Evolutionary conservation across 64 coral and sea anemone genomes (phyloP), one percentile per base, ranked within the genome.

Genomic region (Cladopsammia gracilis): DNA sequence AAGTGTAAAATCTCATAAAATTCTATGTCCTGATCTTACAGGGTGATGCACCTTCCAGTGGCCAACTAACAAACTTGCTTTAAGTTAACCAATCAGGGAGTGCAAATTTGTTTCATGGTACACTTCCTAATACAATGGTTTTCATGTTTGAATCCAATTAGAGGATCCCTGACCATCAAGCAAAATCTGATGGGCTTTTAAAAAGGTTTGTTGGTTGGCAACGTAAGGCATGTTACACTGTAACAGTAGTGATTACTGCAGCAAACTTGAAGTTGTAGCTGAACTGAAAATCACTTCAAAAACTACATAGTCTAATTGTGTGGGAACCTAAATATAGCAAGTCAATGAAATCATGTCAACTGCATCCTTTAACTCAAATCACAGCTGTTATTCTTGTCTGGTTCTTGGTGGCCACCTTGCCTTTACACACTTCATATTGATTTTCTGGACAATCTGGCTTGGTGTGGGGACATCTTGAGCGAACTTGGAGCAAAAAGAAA

Each of bases 381-480:
- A n/a, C n/a, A n/a, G n/a, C n/a, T n/a, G n/a, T n/a, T 34, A 34
- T 2, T 34, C 34, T 34, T 34, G 2, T 34, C 71, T 75, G 71
- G 71, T 75, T 75, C 71, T 47, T 13, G 71, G 71, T 75, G 71
- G 43, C 71, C 34, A 10, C 71, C 71, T 75, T 48, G 71, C 71
- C 46, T 75, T 42, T 75, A 75, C 71, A 75, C 71, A 75, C 46
- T 75, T 75, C 71, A 75, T 75, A 19, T 75, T 75, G 71, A 75
- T 75, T 75, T 75, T 75, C 46, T 75, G 71, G 71, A 75, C 71
- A 75, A 75, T 75, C 43, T 75, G 71, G 71, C 71, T 75, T 75
- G 43, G 43, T 75, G 71, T 75, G 71, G 71, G 71, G 71, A n/a
- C 71, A 48, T 76, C 13, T 49, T n/a, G 20, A 52, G 3, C 19